Conservation (phyloP, 2,797 vertebrate genomes). For the Tangara arthus region DNA sequence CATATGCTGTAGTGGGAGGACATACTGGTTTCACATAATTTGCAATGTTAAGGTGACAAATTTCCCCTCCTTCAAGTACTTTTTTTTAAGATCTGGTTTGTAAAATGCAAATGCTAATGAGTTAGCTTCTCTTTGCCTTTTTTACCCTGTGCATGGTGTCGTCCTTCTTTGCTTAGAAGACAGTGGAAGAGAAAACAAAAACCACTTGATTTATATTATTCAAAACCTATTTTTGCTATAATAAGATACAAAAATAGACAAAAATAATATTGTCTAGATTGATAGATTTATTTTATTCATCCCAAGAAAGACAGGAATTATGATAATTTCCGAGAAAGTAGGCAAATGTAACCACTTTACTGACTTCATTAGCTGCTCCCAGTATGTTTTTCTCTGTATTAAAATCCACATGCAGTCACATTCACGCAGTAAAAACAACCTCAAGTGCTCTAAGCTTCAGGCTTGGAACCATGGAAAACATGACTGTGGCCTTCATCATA, state of each 20-base stretch:
- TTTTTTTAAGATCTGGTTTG: neutral
- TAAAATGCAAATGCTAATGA: neutral
- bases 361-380: conserved; percentile 2
- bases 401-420: conserved; percentile 14
- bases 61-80: conserved; percentile 25
- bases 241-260: neutral
- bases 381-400: neutral
- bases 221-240: neutral
- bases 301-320: neutral
- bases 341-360: conserved; percentile 1
- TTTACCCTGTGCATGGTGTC: neutral
- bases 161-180: neutral
- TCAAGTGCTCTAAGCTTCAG: conserved; percentile 13
- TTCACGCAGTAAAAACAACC: conserved; percentile 10
- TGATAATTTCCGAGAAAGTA: neutral
- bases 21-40: conserved; percentile 54
- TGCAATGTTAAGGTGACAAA: conserved; percentile 37
- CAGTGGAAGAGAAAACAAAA: neutral
- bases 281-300: neutral
- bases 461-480: conserved; percentile 38
- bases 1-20: conserved; percentile 57
- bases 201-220: neutral
- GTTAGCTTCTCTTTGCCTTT: neutral
- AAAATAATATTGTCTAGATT: neutral
- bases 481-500: conserved; percentile 44